Conservation (phyloP, 1,140 invertebrate genomes). For the Orius insidiosus region DNA sequence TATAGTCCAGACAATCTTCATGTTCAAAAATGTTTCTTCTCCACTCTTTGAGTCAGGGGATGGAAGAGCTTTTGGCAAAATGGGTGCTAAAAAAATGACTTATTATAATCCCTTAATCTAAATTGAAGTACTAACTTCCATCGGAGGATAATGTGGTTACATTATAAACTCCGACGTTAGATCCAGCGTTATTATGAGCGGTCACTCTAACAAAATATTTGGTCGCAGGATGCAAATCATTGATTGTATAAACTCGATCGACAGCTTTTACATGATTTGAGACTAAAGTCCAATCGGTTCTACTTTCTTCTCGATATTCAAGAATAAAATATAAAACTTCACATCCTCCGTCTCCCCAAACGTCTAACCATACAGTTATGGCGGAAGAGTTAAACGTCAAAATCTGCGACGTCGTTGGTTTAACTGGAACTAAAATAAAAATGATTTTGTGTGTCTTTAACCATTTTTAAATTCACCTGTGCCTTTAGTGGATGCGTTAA, state of each 20-base stretch:
- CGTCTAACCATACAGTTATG: constrained; percentile 70
- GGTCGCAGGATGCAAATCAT: constrained; percentile 64
- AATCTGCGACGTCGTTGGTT: constrained; percentile 65
- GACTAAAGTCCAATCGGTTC: constrained; percentile 44
- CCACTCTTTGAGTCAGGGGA: no score
- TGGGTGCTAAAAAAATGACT: no score
- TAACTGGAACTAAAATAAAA: constrained; percentile 42
- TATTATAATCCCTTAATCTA: no score
- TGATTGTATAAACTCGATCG: constrained; percentile 58
- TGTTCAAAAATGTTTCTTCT: not conserved
- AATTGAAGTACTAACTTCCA: constrained; percentile 36
- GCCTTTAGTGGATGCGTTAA: constrained; percentile 66
- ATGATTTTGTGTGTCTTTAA: constrained; percentile 4
- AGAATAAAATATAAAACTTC: constrained; percentile 75
- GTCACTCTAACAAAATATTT: constrained; percentile 74
- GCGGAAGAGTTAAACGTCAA: constrained; percentile 75
- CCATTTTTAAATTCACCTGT: constrained; percentile 31
- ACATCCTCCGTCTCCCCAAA: constrained; percentile 78
- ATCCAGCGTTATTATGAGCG: constrained; percentile 83
- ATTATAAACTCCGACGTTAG: constrained; percentile 70
- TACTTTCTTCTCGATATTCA: constrained; percentile 47
- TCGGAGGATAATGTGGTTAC: constrained; percentile 60
- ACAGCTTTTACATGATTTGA: constrained; percentile 57
- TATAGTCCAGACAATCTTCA: constrained; percentile 3
- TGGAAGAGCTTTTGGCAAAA: no score